phyloP scores from a whole-genome alignment of 2,888 invertebrate species.

The Diloba caeruleocephala region DNA sequence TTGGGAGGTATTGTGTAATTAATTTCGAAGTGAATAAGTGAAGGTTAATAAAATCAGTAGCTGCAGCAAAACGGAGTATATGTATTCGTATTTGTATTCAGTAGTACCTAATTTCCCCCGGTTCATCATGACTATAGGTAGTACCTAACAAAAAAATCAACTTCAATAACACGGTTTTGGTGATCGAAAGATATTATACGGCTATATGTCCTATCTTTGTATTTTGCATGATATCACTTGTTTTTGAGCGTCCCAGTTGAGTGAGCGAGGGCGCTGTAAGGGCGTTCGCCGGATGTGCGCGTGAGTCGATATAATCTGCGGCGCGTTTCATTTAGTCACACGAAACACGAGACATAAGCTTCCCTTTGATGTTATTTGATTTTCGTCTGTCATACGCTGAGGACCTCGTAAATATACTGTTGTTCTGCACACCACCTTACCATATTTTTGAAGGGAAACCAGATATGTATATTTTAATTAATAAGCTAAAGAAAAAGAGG shows the following conservation, averaged over 20 bases:
- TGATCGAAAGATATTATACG: constrained; percentile 12
- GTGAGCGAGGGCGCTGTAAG: constrained; percentile 56
- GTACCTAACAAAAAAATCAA: constrained; percentile 7
- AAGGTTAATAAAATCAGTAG: no score
- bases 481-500: not conserved
- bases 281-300: constrained; percentile 69
- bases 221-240: constrained; percentile 31
- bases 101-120: no score
- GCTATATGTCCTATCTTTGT: constrained; percentile 2
- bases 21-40: no score
- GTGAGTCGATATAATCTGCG: constrained; percentile 66
- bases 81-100: no score
- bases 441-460: constrained; percentile 31
- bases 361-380: constrained; percentile 74
- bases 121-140: no score
- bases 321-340: constrained; percentile 67
- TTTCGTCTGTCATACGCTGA: constrained; percentile 71
- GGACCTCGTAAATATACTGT: constrained; percentile 60
- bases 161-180: not conserved
- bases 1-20: no score
- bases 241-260: constrained; percentile 37
- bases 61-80: no score
- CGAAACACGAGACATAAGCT: constrained; percentile 72
- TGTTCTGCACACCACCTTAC: constrained; percentile 53
- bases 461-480: constrained; percentile 16